Evolutionary conservation across 2,888 invertebrate species (phyloP), one percentile per base, ranked within the genome.

Genomic region (Margaritifera margaritifera): DNA sequence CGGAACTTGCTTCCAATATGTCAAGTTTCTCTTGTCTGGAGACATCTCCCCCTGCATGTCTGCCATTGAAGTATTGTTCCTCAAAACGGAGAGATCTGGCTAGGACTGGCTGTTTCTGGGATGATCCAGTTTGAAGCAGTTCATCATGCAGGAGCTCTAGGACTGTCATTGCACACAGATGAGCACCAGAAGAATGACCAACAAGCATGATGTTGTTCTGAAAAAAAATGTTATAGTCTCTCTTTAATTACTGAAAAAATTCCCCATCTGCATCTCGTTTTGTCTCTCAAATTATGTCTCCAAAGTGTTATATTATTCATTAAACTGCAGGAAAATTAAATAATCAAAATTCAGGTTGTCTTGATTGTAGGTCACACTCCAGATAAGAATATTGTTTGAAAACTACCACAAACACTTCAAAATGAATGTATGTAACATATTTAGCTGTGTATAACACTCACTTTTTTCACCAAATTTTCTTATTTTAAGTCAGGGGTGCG

Each of bases 121-220:
- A 52, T n/a, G 51, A 55, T 51, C 63, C 62, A n/a, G 59, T 22
- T 51, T 64, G 58, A 19, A 75, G 64, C 56, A 81, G 62, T 59
- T 85, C 80, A 65, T 81, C 81, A 62, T 82, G 84, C 18, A 84
- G 76, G 11, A 89, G 74, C 69, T 88, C 88, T 25, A 88, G 68
- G 25, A 86, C 76, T 15, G 87, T 78, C 87, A 88, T 84, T 25
- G 83, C 75, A 68, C 80, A 80, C 50, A 89, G 81, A 69, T 89
- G 89, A 24, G 86, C 89, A 6, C 89, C 89, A 19, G 88, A 82
- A 4, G 89, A 89, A 74, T 89, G 89, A 8, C 88, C 89, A 22
- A 88, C 74, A 66, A 89, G 68, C 69, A 86, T 78, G 6, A 89
- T 76, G 56, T 83, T 80, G 55, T 82, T 74, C 86, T 87, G 77